Base-by-base conservation (phyloP, 2,888 invertebrate genomes). In the Tetragonisca angustula region DNA sequence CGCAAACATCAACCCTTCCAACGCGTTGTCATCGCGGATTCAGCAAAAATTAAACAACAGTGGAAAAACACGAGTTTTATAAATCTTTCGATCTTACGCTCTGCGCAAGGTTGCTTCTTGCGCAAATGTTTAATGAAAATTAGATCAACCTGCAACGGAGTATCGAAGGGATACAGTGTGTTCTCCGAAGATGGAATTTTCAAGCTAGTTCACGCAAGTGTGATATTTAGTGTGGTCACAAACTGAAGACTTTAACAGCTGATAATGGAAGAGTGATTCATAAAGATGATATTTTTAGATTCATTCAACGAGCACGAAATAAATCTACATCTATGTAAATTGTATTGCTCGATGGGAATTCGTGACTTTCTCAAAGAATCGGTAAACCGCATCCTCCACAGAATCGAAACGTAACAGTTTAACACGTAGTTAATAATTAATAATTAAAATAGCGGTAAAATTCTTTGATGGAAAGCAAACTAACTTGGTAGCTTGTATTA, bases 401-500 rank as follows among this genome's bases (percentile, higher is more conserved):
- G n/a, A 6, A 54, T 54, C 21, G 49, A 27, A 50, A 19, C n/a
- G n/a, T n/a, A n/a, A n/a, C n/a, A n/a, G n/a, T n/a, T n/a, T n/a
- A n/a, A n/a, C n/a, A n/a, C n/a, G n/a, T n/a, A n/a, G n/a, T n/a
- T n/a, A n/a, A n/a, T n/a, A n/a, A n/a, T n/a, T n/a, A n/a, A n/a
- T n/a, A n/a, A n/a, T n/a, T n/a, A 6, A 61, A 61, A 24, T 9
- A 17, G 21, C 50, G 21, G 21, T 32, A 2, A 27, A 43, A 61
- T 49, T 67, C 9, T 24, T 43, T 6, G 15, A 50, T 59, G 17
- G 65, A 61, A 43, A 68, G 78, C 65, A 87, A 27, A 88, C 79
- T 87, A 87, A 88, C 81, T 87, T 85, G 90, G 90, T 91, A 91
- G 90, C 90, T 91, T 83, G 17, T 67, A 70, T 75, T 75, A 43